Evolutionary conservation across 2,888 invertebrate species (phyloP), one percentile per base, ranked within the genome.

Genomic region (Tiliacea citrago): DNA sequence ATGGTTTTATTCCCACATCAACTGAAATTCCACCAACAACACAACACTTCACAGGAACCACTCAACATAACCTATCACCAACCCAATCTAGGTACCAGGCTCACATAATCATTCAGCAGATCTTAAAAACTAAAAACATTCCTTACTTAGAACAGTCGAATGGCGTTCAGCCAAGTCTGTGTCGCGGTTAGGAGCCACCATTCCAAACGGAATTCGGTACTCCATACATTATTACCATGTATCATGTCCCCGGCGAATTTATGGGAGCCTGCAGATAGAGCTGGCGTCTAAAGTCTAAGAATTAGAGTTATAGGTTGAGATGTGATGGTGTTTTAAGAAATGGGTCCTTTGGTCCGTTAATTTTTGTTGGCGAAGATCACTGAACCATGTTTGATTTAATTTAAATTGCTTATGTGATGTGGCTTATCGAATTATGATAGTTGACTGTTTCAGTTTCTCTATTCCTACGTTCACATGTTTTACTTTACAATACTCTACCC

Each of bases 141-240:
- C 42, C 66, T 74, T 77, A 78, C 81, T 84, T 68, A 79, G 78
- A 81, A 77, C 82, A 87, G 77, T 84, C 69, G 79, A 82, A 83
- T 88, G 88, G 88, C 88, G 78, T 51, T 60, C 75, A 79, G 87
- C 88, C 88, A 88, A 88, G 82, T 75, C 76, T 77, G 61, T 88
- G 87, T 88, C 81, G 81, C 72, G 86, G 86, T 86, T 73, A 42
- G 70, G 68, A 75, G 66, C 76, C 80, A 79, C 76, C 75, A 83
- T 81, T 80, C 61, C 78, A 82, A 81, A 77, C 83, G 79, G 83
- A 80, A 81, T 85, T 71, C 81, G 63, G 74, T 75, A 68, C 73
- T 78, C 78, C 83, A 77, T 81, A 86, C 81, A 85, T 87, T 87
- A 87, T 87, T 85, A 85, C 75, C 77, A 85, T 86, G 86, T 85